These are phyloP conservation scores for Sciurus vulgaris DNA, from an alignment of 2,797 vertebrate species.

Conservation along the genomic window DNA sequence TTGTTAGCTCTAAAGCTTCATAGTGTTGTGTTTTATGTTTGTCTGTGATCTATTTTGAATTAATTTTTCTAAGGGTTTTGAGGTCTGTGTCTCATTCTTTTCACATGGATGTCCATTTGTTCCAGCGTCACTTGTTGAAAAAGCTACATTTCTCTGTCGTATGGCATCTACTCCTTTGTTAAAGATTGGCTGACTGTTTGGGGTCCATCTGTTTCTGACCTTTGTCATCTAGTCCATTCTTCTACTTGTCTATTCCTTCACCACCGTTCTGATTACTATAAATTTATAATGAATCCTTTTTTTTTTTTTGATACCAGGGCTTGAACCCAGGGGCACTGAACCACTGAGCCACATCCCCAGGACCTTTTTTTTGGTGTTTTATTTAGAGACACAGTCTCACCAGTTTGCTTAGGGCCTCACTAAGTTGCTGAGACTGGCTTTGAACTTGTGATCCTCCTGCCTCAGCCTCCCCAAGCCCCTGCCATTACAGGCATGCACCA, in stretches of 20 bases:
- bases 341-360: too few relatives aligned
- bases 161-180: neutral
- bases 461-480: too few relatives aligned
- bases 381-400: too few relatives aligned
- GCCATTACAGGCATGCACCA: too few relatives aligned
- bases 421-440: too few relatives aligned
- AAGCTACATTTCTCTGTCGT: neutral
- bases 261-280: neutral
- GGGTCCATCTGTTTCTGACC: neutral
- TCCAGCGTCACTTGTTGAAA: neutral
- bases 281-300: neutral
- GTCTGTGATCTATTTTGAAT: neutral
- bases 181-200: neutral
- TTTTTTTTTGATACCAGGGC: too few relatives aligned
- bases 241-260: neutral
- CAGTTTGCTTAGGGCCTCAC: too few relatives aligned
- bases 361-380: too few relatives aligned
- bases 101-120: neutral
- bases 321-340: too few relatives aligned
- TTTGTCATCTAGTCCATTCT: neutral
- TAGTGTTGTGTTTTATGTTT: neutral
- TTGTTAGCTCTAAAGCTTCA: neutral
- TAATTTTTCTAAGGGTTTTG: neutral
- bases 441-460: too few relatives aligned
- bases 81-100: neutral